Evolutionary conservation across 1,140 invertebrate genomes (phyloP).

Genomic region (Euura saliciscinereae): DNA sequence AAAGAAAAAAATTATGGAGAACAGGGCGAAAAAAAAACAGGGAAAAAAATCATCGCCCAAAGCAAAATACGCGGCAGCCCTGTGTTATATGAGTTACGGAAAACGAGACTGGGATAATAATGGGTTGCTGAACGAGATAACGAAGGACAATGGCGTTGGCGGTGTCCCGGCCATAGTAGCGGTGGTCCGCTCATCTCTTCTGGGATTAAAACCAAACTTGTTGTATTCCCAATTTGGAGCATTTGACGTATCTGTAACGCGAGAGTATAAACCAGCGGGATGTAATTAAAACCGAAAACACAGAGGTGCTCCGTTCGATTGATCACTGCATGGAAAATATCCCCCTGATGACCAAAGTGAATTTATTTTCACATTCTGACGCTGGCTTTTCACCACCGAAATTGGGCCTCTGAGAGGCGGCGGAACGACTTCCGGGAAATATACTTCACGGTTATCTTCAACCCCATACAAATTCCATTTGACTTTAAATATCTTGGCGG

Average conservation of each 20-base stretch:
- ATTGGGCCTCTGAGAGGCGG: too few relatives aligned
- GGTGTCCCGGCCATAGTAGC: neutral
- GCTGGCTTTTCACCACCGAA: too few relatives aligned
- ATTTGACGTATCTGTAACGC: neutral
- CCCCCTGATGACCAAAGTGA: too few relatives aligned
- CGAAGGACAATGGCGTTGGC: neutral
- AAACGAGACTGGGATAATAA: slow-evolving; percentile 1
- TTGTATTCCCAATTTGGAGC: neutral
- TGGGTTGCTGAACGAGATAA: slow-evolving; percentile 6
- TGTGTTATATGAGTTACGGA: neutral
- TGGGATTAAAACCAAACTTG: slow-evolving; percentile 1
- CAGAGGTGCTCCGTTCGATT: too few relatives aligned
- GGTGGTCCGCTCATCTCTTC: neutral
- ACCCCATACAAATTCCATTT: too few relatives aligned
- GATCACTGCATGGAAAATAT: too few relatives aligned
- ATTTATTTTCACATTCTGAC: too few relatives aligned
- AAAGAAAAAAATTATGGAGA: neutral
- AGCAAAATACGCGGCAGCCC: neutral
- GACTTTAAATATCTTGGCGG: too few relatives aligned
- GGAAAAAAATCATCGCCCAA: neutral
- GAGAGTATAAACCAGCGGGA: too few relatives aligned
- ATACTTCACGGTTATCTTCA: too few relatives aligned
- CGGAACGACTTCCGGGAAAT: too few relatives aligned
- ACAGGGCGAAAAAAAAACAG: neutral
- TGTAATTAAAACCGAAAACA: too few relatives aligned